Base-by-base conservation (phyloP, 2,797 vertebrate genomes). In the Alfaro cultratus region DNA sequence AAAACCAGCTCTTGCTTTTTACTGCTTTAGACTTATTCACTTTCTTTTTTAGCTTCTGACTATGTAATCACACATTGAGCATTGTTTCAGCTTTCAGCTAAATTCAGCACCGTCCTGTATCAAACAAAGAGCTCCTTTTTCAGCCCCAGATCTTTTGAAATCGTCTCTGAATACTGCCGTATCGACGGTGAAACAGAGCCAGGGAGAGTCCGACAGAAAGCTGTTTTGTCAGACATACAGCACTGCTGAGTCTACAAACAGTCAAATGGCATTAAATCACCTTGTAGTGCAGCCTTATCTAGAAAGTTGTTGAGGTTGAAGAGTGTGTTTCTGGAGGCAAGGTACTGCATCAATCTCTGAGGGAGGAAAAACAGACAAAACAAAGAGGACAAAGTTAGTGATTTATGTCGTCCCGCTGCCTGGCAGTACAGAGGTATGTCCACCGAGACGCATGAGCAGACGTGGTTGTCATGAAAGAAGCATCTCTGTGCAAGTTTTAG, bases 251-350 rank as follows among this genome's bases (percentile, higher is more conserved):
- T 92, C 87, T 76, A 92, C 90, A 92, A 88, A 89, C 73, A 86
- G 70, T 85, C 80, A 83, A 84, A 85, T 75, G 76, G 82, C 82
- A 71, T 87, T 90, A 85, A 90, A 96, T 96, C 96, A 99, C 98
- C 97, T 97, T 99, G 98, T 96, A 97, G 93, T 91, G 97, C 97
- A 92, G 97, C 97, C 96, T 97, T 97, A 96, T 99, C 98, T 95
- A 99, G 94, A 94, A 98, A 99, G 96, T 98, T 99, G 96, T 98
- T 98, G 94, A 99, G 96, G 94, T 98, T 99, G 95, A 99, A 99
- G 93, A 99, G 96, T 83, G 97, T 97, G 93, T 96, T 97, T 96
- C 97, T 96, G 93, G 97, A 99, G 91, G 98, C 97, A 87, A 99
- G 96, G 93, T 99, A 98, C 91, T 97, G 97, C 96, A 99, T 98